Base-by-base conservation (phyloP, 2,888 invertebrate species). In the Archaeoteleia sp. region DNA sequence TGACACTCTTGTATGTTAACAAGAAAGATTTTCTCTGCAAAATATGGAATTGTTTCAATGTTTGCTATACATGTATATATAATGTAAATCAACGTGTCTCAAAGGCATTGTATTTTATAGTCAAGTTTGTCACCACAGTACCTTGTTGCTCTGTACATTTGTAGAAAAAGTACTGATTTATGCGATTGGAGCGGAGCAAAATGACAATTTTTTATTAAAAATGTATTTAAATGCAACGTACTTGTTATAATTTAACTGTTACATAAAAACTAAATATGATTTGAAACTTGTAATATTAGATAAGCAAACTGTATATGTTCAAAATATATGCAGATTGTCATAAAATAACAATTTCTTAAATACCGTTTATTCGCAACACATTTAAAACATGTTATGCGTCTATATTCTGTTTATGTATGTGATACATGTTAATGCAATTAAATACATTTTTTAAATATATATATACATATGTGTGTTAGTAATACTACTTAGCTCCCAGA, bases 1-100 rank as follows among this genome's bases (percentile, higher is more conserved):
- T 27, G 39, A 53, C 13, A 43, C 6, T 23, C 39, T 43, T 30
- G 12, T 30, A 45, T 4, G 2, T 20, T 20, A 20, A 40, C 17
- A 0, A 27, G 40, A 53, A 42, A 14, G 10, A 2, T 54, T 25
- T 34, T 40, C 30, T 43, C 34, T 32, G 9, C 42, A 42, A 15
- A 42, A 15, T 34, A 42, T 34, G 17, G 53, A 42, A 53, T 40
- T 53, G 46, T 54, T 54, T 54, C 13, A 45, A 55, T 14, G 39
- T 35, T 55, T 55, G 46, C 30, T 55, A 45, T 45, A 35, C 12
- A 30, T 45, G 34, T 55, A 39, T 14, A 42, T 17, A 55, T 10
- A 7, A 8, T 13, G 12, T 14, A 35, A 23, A 45, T 34, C 35
- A 15, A 34, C n/a, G 10, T 8, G 32, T 27, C 43, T 6, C 3